Conservation (phyloP, 2,888 invertebrate genomes). For the Laothoe populi region DNA sequence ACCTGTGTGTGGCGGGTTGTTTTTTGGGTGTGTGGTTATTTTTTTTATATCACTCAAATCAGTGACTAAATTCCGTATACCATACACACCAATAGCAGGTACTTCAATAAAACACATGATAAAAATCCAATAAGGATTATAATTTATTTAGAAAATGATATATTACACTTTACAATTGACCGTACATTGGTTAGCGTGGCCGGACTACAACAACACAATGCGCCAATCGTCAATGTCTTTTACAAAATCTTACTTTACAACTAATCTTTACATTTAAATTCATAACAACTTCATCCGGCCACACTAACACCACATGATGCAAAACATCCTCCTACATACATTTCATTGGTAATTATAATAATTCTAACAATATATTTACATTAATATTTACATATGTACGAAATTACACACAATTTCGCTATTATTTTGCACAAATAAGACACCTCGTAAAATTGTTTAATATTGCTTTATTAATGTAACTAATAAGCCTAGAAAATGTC, state of each 20-base stretch:
- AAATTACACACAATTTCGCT: slow-evolving; percentile 60
- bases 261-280: slow-evolving; percentile 27
- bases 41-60: background rate
- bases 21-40: no score
- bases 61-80: background rate
- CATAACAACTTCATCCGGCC: slow-evolving; percentile 47
- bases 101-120: slow-evolving; percentile 57
- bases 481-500: slow-evolving; percentile 33
- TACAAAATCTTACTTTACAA: slow-evolving; percentile 48
- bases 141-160: slow-evolving; percentile 82
- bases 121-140: slow-evolving; percentile 81
- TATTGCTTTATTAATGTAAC: slow-evolving; percentile 31
- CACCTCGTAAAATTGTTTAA: slow-evolving; percentile 39
- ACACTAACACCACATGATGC: slow-evolving; percentile 66
- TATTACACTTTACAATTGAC: slow-evolving; percentile 84
- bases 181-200: slow-evolving; percentile 64
- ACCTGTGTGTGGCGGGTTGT: no score
- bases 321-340: slow-evolving; percentile 65
- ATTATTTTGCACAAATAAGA: slow-evolving; percentile 55
- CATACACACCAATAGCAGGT: background rate
- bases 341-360: slow-evolving; percentile 70
- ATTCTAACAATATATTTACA: slow-evolving; percentile 66
- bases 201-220: slow-evolving; percentile 43
- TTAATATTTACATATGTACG: slow-evolving; percentile 54
- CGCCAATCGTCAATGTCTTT: slow-evolving; percentile 38